Evolutionary conservation across 1,140 invertebrate genomes (phyloP), one percentile per base, ranked within the genome.

Genomic region (Aricia agestis): DNA sequence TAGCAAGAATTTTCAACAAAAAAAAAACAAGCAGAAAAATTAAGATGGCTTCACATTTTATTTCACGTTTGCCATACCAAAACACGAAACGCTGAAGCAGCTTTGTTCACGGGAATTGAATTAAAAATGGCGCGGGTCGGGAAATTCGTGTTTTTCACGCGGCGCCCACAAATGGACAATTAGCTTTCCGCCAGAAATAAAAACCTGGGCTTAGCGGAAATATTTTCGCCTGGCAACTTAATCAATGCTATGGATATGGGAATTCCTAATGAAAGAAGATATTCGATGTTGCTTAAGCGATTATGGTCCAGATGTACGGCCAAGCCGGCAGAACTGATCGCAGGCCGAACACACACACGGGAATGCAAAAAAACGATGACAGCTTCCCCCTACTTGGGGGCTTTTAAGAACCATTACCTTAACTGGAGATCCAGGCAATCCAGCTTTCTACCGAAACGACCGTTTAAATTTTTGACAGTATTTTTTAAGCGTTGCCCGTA

Each of bases 101-200:
- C 84, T 82, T 85, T 85, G 84, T 87, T 82, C 79, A 75, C 74
- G 81, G 81, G 81, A 87, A 89, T 89, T 87, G 85, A 87, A 87
- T 87, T 86, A 87, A 87, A 87, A 86, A 86, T 85, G 79, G 85
- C 79, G 85, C 79, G 84, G 77, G 78, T 70, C 74, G 74, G 69
- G 78, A 78, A 80, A 82, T 78, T 75, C 80, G 78, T 84, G 80
- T 87, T 87, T 87, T 89, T 85, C 81, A 77, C 77, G 74, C 75
- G 76, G 75, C 82, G 81, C 79, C 82, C 83, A 77, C 84, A 86
- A 89, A 87, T 89, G 86, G 84, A 85, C 84, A 84, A 86, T 87
- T 87, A 89, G 83, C 80, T 73, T 82, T 77, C 75, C 76, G 72
- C 74, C 75, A 73, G 75, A 70, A 78, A 79, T 85, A 80, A 80